These are phyloP conservation scores for Plectropomus leopardus DNA, from an alignment of 2,113 vertebrate genomes.

Conservation along the genomic window DNA sequence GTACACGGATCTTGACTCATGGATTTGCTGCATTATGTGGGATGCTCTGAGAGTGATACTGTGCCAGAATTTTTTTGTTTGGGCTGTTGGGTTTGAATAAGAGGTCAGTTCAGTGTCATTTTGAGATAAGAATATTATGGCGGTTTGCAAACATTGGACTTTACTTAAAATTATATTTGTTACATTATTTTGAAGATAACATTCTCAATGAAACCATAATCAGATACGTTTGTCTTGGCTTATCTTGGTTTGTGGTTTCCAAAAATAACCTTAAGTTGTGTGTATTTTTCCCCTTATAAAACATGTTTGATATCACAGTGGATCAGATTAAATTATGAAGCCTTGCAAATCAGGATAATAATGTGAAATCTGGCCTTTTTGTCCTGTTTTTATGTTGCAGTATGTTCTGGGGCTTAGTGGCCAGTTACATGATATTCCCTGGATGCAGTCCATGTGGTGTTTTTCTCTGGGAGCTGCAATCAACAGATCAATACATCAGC, in stretches of 20 bases:
- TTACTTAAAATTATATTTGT: background rate
- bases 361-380: background rate
- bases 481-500: constrained; percentile 54
- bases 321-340: constrained; percentile 2
- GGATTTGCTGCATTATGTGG: background rate
- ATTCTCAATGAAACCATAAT: too few species aligned
- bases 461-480: constrained; percentile 36
- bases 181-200: background rate
- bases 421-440: constrained; percentile 33
- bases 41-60: background rate
- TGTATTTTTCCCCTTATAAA: background rate
- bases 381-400: background rate
- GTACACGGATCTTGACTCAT: background rate
- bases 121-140: background rate
- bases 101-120: background rate
- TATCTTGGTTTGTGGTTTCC: background rate
- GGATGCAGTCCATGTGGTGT: constrained; percentile 9
- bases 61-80: background rate
- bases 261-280: too few species aligned
- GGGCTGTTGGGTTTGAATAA: background rate
- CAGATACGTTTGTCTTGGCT: background rate
- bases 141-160: background rate
- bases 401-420: background rate
- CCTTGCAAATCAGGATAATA: background rate
- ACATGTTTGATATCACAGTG: background rate